Evolutionary conservation across 2,888 invertebrate genomes (phyloP).

Genomic region (Xestoiulus laeticollis): DNA sequence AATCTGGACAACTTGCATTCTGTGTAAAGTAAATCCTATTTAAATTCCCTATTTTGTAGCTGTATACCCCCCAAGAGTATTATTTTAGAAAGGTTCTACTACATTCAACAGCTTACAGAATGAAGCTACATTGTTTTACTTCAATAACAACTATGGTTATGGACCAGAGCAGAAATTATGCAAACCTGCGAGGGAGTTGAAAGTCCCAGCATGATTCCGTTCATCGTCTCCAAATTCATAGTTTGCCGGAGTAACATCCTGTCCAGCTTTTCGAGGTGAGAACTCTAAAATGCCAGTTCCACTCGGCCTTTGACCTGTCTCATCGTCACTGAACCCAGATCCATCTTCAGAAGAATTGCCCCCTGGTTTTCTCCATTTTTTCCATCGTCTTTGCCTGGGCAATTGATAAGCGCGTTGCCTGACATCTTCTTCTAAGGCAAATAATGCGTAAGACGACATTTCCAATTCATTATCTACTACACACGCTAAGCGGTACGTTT

Average conservation of each 20-base stretch:
- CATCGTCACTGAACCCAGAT: constrained; percentile 55
- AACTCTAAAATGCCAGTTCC: constrained; percentile 73
- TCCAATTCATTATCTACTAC: background rate
- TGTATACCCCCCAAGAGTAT: too few species aligned
- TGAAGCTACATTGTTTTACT: too few species aligned
- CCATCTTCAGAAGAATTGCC: constrained; percentile 48
- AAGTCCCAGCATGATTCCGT: constrained; percentile 69
- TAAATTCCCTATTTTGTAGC: too few species aligned
- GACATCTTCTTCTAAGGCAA: constrained; percentile 60
- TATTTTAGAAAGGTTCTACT: too few species aligned
- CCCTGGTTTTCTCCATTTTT: background rate
- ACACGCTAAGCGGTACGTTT: background rate
- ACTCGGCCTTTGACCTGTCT: constrained; percentile 61
- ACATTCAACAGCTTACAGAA: too few species aligned
- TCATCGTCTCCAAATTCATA: constrained; percentile 72
- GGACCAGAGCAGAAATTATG: too few species aligned
- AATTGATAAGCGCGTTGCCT: constrained; percentile 61
- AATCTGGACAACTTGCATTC: too few species aligned
- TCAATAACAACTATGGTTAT: too few species aligned
- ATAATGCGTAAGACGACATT: background rate
- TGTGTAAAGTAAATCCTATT: too few species aligned
- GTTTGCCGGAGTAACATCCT: constrained; percentile 86
- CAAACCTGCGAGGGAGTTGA: constrained; percentile 79
- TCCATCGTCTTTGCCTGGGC: constrained; percentile 63
- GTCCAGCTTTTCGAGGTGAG: constrained; percentile 85